Conservation (phyloP, 2,797 vertebrate genomes). For the Phrynocephalus guinanensis region DNA sequence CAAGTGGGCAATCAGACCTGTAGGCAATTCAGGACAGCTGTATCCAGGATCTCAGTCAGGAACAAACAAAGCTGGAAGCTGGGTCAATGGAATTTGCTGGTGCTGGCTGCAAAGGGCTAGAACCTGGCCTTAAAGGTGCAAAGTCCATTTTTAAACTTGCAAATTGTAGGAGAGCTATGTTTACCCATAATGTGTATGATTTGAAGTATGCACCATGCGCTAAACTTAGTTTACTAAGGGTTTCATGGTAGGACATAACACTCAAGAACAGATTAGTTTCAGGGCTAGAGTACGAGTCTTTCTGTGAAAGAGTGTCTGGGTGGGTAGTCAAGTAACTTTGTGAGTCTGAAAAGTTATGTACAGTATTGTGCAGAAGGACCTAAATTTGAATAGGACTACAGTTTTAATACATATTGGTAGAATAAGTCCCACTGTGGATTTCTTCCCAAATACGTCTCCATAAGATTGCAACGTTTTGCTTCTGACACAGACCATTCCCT, state of each 20-base stretch:
- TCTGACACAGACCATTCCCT: not conserved
- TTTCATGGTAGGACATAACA: not conserved
- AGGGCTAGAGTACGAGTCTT: not conserved
- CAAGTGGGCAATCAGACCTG: constrained; percentile 36
- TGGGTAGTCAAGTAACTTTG: not conserved
- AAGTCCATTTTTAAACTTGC: constrained; percentile 54
- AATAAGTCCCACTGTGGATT: not conserved
- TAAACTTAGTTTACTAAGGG: not conserved
- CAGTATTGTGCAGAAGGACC: not conserved
- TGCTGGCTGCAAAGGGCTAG: constrained; percentile 19
- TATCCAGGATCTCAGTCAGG: constrained; percentile 20
- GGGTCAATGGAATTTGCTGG: constrained; percentile 34
- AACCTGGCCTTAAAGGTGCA: constrained; percentile 47
- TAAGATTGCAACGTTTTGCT: not conserved
- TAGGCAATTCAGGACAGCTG: not conserved
- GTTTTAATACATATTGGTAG: not conserved
- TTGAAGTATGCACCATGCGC: not conserved
- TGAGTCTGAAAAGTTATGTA: not conserved
- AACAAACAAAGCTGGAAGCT: not conserved
- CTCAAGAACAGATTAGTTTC: constrained; percentile 2
- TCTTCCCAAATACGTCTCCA: not conserved
- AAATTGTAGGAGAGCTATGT: not conserved
- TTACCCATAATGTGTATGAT: not conserved
- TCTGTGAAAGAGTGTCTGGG: not conserved
- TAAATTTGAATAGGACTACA: not conserved